Evolutionary conservation across 1,140 invertebrate genomes (phyloP).

Genomic region (Apis laboriosa): DNA sequence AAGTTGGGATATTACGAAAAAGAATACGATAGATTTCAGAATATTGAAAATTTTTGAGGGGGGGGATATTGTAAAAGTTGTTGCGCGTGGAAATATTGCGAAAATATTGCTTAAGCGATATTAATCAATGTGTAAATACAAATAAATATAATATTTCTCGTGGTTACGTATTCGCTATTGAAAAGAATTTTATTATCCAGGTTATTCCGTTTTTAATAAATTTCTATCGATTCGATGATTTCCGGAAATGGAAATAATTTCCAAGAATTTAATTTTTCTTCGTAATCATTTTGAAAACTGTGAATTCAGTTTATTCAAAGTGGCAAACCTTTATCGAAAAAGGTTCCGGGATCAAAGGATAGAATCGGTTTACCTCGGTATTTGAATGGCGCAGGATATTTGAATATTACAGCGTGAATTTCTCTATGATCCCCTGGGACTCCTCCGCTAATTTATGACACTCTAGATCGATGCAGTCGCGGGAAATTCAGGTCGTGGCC

Average conservation of each 20-base stretch:
- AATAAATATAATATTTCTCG: too few relatives aligned
- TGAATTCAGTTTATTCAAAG: not conserved
- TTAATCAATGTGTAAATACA: too few relatives aligned
- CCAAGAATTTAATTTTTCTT: not conserved
- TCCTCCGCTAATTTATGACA: constrained; percentile 57
- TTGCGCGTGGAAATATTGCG: too few relatives aligned
- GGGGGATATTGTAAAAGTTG: too few relatives aligned
- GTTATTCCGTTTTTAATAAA: too few relatives aligned
- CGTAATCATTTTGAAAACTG: not conserved
- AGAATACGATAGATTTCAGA: too few relatives aligned
- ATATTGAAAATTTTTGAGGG: too few relatives aligned
- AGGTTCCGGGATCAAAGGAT: not conserved
- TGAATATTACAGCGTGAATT: constrained; percentile 27
- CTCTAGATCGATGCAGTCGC: constrained; percentile 43
- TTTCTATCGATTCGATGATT: too few relatives aligned
- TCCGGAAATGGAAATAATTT: not conserved
- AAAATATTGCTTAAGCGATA: too few relatives aligned
- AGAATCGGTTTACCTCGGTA: not conserved
- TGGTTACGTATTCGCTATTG: too few relatives aligned
- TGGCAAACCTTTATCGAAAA: not conserved
- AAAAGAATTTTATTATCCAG: too few relatives aligned
- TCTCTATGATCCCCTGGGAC: constrained; percentile 8
- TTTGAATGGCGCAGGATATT: constrained; percentile 27
- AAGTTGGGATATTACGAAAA: too few relatives aligned
- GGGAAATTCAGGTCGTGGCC: constrained; percentile 59